Evolutionary conservation across 1,140 invertebrate species (phyloP).

Genomic region (Drosophila murphyi): DNA sequence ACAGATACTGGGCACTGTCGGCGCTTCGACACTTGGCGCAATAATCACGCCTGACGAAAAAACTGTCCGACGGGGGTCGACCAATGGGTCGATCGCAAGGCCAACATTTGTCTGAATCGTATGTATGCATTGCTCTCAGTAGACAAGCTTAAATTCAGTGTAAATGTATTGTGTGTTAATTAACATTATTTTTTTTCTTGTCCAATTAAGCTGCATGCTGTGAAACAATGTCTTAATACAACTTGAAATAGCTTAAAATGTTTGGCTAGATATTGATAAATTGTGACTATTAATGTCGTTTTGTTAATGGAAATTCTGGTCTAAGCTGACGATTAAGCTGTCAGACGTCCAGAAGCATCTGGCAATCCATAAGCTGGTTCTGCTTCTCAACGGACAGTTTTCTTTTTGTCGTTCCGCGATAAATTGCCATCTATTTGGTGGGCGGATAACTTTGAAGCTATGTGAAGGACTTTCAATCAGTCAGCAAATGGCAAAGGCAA

Average conservation of each 20-base stretch:
- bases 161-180: not conserved
- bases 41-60: conserved; percentile 34
- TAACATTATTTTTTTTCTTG: not conserved
- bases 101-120: conserved; percentile 36
- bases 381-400: not conserved
- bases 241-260: not conserved
- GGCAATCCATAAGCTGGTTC: conserved; percentile 10
- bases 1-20: conserved; percentile 52
- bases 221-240: not conserved
- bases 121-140: not conserved
- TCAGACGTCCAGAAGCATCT: conserved; percentile 42
- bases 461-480: conserved; percentile 61
- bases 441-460: conserved; percentile 28
- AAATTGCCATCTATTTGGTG: conserved; percentile 57
- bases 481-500: conserved; percentile 59
- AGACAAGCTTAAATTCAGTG: not conserved
- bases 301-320: conserved; percentile 35
- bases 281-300: conserved; percentile 41
- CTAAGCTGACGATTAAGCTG: conserved; percentile 61
- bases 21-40: conserved; percentile 51
- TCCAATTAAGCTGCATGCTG: conserved; percentile 17
- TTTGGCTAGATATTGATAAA: conserved; percentile 23
- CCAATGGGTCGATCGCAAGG: conserved; percentile 54
- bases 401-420: not conserved
- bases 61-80: conserved; percentile 33